Conservation (phyloP, 2,797 vertebrate genomes). For the Nasua narica region DNA sequence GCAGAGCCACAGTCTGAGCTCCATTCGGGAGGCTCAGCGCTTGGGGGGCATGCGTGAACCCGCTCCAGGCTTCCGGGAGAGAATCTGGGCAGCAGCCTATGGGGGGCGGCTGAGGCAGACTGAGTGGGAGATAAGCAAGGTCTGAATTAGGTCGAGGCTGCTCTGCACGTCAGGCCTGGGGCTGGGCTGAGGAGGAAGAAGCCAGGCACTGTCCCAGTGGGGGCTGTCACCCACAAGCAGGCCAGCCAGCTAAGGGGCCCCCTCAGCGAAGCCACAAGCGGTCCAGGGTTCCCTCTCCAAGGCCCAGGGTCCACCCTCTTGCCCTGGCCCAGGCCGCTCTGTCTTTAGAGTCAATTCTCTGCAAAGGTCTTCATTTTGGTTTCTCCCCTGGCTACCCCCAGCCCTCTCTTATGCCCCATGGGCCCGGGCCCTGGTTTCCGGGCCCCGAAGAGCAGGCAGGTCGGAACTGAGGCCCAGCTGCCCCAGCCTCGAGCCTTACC, state of each 20-base stretch:
- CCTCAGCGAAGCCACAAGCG: fast-evolving
- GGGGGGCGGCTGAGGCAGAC: background rate
- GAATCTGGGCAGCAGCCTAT: background rate
- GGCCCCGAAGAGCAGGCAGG: background rate
- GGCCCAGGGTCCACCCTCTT: background rate
- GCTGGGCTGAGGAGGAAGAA: background rate
- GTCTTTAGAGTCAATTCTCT: background rate
- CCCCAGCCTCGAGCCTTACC: background rate
- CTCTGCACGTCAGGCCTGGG: background rate
- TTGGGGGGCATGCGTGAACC: too few relatives aligned
- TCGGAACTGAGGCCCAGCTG: background rate
- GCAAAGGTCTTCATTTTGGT: background rate
- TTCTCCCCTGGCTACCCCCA: background rate
- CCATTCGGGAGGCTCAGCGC: background rate
- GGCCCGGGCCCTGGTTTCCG: background rate
- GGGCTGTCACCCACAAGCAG: background rate
- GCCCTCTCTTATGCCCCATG: background rate
- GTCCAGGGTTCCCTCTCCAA: background rate
- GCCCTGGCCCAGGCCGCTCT: fast-evolving
- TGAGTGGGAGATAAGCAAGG: background rate
- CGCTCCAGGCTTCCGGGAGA: background rate
- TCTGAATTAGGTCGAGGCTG: background rate
- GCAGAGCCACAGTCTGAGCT: background rate
- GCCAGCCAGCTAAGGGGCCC: background rate
- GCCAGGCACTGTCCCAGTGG: background rate